Percentiles rank a stretch among this genome's conserved stretches.
Evolutionary conservation across 2,113 vertebrate species (phyloP).

Genomic region (Alaudala cheleensis): DNA sequence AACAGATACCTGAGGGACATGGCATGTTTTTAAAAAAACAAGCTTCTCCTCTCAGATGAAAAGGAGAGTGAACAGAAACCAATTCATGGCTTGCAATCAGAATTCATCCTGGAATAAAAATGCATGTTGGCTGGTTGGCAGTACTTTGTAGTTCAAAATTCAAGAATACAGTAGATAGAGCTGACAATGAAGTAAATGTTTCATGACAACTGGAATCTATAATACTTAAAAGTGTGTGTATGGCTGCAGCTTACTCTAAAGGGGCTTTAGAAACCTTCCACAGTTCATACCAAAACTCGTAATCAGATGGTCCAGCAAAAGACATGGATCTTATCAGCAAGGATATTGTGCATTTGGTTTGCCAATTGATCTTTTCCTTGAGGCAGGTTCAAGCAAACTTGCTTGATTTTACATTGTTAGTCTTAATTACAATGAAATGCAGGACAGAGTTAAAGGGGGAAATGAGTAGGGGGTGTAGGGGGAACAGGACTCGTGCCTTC

Average conservation of each 20-base stretch:
- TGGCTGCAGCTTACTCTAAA: neutral
- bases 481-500: neutral
- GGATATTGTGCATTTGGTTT: neutral
- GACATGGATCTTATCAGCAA: neutral
- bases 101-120: slow-evolving; percentile 19
- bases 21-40: neutral
- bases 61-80: neutral
- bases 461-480: neutral
- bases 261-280: neutral
- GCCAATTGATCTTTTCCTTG: neutral
- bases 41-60: neutral
- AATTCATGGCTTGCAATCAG: neutral
- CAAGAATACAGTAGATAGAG: neutral
- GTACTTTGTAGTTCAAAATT: slow-evolving; percentile 13
- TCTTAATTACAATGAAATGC: neutral
- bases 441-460: neutral
- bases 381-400: neutral
- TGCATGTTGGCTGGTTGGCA: neutral
- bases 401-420: neutral
- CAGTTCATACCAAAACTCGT: neutral
- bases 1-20: neutral
- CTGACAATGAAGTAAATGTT: slow-evolving; percentile 45
- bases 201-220: slow-evolving; percentile 40
- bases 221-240: neutral
- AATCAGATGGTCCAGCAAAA: neutral